Evolutionary conservation across 2,797 vertebrate species (phyloP).

Genomic region (Sebastes taczanowskii): DNA sequence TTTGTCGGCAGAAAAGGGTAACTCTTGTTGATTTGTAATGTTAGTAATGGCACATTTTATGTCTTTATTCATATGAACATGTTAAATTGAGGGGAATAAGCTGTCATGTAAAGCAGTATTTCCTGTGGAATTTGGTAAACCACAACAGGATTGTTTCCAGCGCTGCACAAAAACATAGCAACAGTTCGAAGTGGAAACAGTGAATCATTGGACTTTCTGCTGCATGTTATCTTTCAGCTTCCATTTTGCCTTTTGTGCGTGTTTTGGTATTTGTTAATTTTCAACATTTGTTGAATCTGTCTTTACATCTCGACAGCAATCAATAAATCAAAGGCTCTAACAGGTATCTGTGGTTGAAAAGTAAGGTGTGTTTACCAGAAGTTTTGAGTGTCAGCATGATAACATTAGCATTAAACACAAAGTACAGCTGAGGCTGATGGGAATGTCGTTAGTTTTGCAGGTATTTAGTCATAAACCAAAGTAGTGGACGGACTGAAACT

Average conservation of each 20-base stretch:
- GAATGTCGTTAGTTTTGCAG: no score
- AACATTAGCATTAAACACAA: no score
- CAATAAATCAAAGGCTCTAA: no score
- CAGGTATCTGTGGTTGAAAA: no score
- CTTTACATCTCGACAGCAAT: no score
- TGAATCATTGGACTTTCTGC: no score
- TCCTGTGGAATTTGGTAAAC: not conserved
- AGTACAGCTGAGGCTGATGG: no score
- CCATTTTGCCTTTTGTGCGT: not conserved
- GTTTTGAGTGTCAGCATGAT: no score
- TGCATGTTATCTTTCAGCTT: not conserved
- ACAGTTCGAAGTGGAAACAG: not conserved
- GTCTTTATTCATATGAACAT: not conserved
- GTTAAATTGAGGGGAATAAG: not conserved
- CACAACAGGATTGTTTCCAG: not conserved
- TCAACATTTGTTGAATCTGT: no score
- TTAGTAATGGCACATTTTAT: slow-evolving; percentile 3
- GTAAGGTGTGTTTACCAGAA: no score
- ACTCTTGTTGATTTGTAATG: not conserved
- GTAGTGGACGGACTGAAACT: no score
- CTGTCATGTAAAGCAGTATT: not conserved
- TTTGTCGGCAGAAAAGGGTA: slow-evolving; percentile 3
- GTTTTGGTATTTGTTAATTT: not conserved
- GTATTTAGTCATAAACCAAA: no score
- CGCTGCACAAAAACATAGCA: not conserved